Evolutionary conservation across 2,888 invertebrate species (phyloP), one percentile per base, ranked within the genome.

Genomic region (Tryphoninae sp.): DNA sequence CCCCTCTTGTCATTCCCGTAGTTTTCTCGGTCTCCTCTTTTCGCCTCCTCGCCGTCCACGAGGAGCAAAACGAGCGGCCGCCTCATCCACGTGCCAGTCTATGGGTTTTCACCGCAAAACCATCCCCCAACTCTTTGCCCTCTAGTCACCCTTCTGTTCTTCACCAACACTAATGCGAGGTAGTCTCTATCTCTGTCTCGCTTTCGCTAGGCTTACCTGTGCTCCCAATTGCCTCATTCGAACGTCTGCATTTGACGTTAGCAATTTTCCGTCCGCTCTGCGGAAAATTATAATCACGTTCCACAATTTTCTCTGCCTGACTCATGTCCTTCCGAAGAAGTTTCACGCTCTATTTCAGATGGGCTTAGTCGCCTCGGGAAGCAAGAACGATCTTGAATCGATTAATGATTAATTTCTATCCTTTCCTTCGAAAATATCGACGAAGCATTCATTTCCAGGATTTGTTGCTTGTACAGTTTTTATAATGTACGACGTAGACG

Each of bases 211-310:
- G 89, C 90, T 76, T 78, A 85, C 81, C 78, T 67, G 81, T 65
- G 16, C 85, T 84, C 86, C 85, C 85, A 83, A 88, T 88, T 85
- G 86, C 87, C 86, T 88, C 85, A 85, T 86, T 85, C 86, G 86
- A 85, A 85, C 83, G 83, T 85, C 88, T 91, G 91, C 88, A 88
- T 86, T 87, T 91, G 92, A 91, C 91, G 86, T 90, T 88, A 85
- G 89, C 91, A 92, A 92, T 91, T 89, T 90, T 88, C 88, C 86
- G 84, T 71, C 65, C 85, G 84, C 82, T 85, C 86, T 85, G 82
- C 82, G 84, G 87, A 88, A 89, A 91, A 91, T 92, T 91, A 91
- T 92, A 91, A 89, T 88, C 88, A 87, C 85, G 83, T 85, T 85
- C 84, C 68, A 83, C 83, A 77, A 82, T 82, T 80, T 80, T 75